phyloP scores from a whole-genome alignment of 2,113 vertebrate genomes.

The Gallinago paraguaiae region DNA sequence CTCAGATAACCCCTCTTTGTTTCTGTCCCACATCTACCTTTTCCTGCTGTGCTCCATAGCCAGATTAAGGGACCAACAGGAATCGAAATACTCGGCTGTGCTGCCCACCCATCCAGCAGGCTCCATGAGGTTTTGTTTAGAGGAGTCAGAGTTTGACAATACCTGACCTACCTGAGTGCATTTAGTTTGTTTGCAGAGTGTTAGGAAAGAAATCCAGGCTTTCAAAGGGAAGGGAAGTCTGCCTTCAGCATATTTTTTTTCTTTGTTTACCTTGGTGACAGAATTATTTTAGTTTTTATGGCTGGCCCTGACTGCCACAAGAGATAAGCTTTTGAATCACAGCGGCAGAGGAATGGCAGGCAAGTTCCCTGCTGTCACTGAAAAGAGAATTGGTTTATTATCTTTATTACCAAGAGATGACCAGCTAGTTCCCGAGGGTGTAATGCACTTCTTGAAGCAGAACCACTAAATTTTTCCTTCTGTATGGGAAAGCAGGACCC shows the following conservation, averaged over 20 bases:
- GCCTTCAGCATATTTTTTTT: not conserved
- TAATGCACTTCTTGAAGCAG: not conserved
- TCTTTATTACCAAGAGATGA: not conserved
- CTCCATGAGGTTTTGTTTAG: not conserved
- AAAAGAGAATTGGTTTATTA: not conserved
- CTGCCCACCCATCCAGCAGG: not conserved
- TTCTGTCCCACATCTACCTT: not conserved
- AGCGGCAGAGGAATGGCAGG: not conserved
- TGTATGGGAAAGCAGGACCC: fast-evolving
- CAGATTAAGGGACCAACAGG: not conserved
- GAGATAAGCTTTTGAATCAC: not conserved
- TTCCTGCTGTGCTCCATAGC: not conserved
- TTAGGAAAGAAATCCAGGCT: not conserved
- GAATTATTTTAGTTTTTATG: not conserved
- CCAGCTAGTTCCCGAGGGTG: not conserved
- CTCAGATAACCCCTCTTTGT: not conserved
- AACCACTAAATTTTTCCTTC: not conserved
- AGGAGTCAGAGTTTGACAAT: not conserved
- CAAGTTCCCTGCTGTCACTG: not conserved
- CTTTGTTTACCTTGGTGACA: not conserved
- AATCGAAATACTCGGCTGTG: not conserved
- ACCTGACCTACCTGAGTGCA: not conserved
- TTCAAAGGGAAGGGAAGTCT: not conserved
- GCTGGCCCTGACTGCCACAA: not conserved
- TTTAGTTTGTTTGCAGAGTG: not conserved